Conservation (phyloP, 2,888 invertebrate genomes). For the Colletes collaris region DNA sequence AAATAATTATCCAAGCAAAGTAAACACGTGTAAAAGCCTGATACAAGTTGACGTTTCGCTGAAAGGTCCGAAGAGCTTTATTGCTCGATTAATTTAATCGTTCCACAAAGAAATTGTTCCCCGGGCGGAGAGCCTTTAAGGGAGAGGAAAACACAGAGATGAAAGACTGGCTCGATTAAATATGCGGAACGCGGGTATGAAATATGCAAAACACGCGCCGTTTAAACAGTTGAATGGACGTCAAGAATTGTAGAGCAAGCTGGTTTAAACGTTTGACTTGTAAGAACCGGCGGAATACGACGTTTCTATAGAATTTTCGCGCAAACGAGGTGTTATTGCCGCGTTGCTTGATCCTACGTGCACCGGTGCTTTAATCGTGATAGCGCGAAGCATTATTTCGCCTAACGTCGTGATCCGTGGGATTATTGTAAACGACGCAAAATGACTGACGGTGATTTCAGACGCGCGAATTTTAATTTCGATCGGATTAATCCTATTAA, state of each 20-base stretch:
- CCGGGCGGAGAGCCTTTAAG: too few species aligned
- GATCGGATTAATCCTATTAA: conserved; percentile 4
- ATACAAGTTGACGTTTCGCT: too few species aligned
- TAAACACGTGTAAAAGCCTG: too few species aligned
- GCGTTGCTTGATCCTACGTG: conserved; percentile 14
- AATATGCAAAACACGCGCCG: conserved; percentile 15
- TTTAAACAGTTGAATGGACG: conserved; percentile 15
- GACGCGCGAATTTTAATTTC: conserved; percentile 2
- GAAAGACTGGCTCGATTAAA: conserved; percentile 10
- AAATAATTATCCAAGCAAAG: too few species aligned
- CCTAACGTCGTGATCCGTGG: conserved; percentile 6
- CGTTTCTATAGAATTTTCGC: conserved; percentile 7
- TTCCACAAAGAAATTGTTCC: too few species aligned
- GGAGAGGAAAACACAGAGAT: not conserved
- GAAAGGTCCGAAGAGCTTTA: too few species aligned
- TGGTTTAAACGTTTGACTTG: conserved; percentile 19
- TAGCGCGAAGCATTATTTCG: conserved; percentile 9
- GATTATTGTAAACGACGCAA: conserved; percentile 17
- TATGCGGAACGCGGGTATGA: conserved; percentile 4
- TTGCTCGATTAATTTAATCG: too few species aligned
- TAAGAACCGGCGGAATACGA: not conserved
- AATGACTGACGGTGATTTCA: conserved; percentile 21
- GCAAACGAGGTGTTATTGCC: conserved; percentile 14
- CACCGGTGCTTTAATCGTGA: not conserved
- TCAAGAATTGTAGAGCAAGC: not conserved